Evolutionary conservation across 2,888 invertebrate genomes (phyloP), one percentile per base, ranked within the genome.

Genomic region (Priocnemis perturbator): DNA sequence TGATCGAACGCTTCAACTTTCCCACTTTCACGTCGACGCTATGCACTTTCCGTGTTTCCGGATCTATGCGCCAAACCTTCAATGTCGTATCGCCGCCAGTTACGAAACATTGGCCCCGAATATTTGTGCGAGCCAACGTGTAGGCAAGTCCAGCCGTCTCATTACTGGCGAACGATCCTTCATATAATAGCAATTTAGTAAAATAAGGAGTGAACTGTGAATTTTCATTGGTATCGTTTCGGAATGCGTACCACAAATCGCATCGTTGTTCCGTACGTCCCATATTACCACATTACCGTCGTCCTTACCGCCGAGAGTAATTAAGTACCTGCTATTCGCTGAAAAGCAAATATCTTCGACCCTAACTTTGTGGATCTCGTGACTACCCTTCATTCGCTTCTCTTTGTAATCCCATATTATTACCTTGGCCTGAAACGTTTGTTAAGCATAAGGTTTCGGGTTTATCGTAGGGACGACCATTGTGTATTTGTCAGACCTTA

Each of bases 241-340:
- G 20, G 3, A 55, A 1, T 59, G 26, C 37, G 62, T 86, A 85
- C 91, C 91, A 74, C 91, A 92, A 20, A 92, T 82, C 3, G 91
- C 87, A 60, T 89, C 89, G 67, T 88, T 89, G 0, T 91, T 91
- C 47, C 90, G 89, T 74, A 97, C 92, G 86, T 97, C 94, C 93
- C 95, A 98, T 0, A 98, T 93, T 53, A 97, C 94, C 47, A 97
- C 92, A 76, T 94, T 94, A 45, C 96, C 96, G 88, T 97, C 97
- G 89, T 98, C 98, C 69, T 95, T 92, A 0, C 98, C 98, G 0
- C 98, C 98, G 48, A 97, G 91, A 0, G 96, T 95, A 45, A 96
- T 92, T 79, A 98, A 91, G 88, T 94, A 97, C 61, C 93, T 92
- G 81, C 96, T 96, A 87, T 95, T 93, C 3, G 93, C 91, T 0